Evolutionary conservation across 2,113 vertebrate species (phyloP).

Genomic region (Nothobranchius kuhntae): DNA sequence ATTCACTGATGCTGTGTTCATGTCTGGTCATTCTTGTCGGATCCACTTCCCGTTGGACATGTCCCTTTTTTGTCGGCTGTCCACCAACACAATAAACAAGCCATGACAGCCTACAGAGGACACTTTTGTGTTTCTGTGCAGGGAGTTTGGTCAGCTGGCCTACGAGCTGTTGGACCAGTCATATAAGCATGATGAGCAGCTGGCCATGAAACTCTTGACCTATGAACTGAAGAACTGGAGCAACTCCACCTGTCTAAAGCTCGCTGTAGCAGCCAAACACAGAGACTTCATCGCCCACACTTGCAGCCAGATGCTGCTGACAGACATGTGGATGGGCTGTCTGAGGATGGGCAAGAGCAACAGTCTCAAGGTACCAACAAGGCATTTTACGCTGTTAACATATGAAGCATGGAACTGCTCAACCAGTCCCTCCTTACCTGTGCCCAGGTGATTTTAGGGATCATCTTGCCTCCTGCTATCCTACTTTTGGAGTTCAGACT

Average conservation of each 20-base stretch:
- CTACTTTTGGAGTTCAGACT: conserved; percentile 91
- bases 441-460: conserved; percentile 92
- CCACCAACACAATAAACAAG: no score
- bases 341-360: conserved; percentile 98
- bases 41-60: no score
- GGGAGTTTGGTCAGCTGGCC: conserved; percentile 95
- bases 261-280: conserved; percentile 97
- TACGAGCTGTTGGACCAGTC: conserved; percentile 97
- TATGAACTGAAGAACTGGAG: conserved; percentile 99
- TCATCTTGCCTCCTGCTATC: conserved; percentile 92
- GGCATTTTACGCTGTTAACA: neutral
- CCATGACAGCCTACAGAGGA: neutral
- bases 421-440: neutral
- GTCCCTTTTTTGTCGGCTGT: no score
- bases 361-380: conserved; percentile 47
- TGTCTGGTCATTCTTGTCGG: no score
- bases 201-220: conserved; percentile 98
- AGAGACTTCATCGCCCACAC: conserved; percentile 98
- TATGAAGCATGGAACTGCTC: neutral
- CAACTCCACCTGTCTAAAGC: conserved; percentile 96
- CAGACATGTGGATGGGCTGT: conserved; percentile 99
- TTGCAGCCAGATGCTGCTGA: conserved; percentile 98
- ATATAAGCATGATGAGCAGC: conserved; percentile 96
- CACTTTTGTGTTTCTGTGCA: conserved; percentile 49
- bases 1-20: neutral